phyloP scores from a whole-genome alignment of 2,888 invertebrate genomes.

The Linnaemya vulpina region DNA sequence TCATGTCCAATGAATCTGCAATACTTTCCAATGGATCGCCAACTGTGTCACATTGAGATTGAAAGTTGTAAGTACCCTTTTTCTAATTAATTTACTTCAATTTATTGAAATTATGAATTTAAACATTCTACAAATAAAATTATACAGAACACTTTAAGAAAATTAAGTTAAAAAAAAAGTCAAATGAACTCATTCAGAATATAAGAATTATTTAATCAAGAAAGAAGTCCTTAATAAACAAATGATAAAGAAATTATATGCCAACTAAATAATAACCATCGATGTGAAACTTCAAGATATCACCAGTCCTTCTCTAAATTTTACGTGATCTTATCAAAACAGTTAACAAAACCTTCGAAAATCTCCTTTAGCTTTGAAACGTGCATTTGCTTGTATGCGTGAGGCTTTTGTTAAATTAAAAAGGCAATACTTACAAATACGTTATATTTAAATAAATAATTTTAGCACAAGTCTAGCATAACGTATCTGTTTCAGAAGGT shows the following conservation, averaged over 20 bases:
- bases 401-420: too few relatives aligned
- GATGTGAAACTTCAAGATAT: neutral
- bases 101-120: conserved; percentile 1
- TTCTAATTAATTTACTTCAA: conserved; percentile 24
- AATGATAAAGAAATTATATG: neutral
- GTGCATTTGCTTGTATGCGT: too few relatives aligned
- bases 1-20: conserved; percentile 98
- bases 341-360: neutral
- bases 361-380: too few relatives aligned
- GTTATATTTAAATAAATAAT: too few relatives aligned
- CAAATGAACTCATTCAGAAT: conserved; percentile 66
- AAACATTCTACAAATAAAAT: conserved; percentile 30
- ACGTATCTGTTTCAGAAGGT: too few relatives aligned
- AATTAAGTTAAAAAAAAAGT: conserved; percentile 21
- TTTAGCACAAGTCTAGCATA: too few relatives aligned
- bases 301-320: neutral
- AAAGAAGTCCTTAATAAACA: conserved; percentile 51
- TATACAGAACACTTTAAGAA: conserved; percentile 38
- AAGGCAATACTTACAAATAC: too few relatives aligned
- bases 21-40: conserved; percentile 98
- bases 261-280: neutral
- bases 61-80: conserved; percentile 96
- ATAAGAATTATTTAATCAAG: conserved; percentile 20
- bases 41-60: conserved; percentile 96
- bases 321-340: neutral